These are phyloP conservation scores for Australoheros scitulus DNA, from an alignment of 2,113 vertebrate species.

Conservation along the genomic window DNA sequence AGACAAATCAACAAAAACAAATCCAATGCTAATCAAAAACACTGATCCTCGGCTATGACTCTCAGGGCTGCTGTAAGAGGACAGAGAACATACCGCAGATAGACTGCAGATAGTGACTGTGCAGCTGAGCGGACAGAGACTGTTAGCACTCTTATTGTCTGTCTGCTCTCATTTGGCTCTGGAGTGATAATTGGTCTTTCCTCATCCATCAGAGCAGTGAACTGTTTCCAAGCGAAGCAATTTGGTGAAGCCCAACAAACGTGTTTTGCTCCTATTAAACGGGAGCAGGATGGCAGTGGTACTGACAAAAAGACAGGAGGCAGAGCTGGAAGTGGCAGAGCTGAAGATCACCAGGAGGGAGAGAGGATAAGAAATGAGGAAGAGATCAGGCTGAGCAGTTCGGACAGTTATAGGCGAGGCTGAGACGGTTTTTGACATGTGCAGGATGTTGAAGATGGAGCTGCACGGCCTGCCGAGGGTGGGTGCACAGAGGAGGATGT, in stretches of 20 bases:
- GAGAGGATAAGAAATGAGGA: background rate
- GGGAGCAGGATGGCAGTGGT: background rate
- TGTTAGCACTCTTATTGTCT: background rate
- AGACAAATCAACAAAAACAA: background rate
- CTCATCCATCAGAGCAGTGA: background rate
- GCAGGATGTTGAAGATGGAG: background rate
- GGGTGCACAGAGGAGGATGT: too few relatives aligned
- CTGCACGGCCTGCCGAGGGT: too few relatives aligned
- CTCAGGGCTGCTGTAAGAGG: accelerated
- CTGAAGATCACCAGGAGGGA: background rate
- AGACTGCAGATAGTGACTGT: background rate
- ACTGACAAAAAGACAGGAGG: background rate
- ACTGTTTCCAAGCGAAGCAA: background rate
- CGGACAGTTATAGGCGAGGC: background rate
- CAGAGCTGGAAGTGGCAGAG: background rate
- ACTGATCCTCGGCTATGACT: background rate
- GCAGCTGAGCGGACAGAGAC: background rate
- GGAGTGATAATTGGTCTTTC: background rate
- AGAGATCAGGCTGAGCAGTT: background rate
- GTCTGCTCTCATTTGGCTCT: background rate
- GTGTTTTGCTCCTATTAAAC: background rate
- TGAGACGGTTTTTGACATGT: background rate
- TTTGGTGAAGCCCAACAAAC: background rate
- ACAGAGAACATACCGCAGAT: background rate
- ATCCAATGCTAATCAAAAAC: background rate